Conservation (phyloP, 23 tunicate species). For the Ascidia mentula region DNA sequence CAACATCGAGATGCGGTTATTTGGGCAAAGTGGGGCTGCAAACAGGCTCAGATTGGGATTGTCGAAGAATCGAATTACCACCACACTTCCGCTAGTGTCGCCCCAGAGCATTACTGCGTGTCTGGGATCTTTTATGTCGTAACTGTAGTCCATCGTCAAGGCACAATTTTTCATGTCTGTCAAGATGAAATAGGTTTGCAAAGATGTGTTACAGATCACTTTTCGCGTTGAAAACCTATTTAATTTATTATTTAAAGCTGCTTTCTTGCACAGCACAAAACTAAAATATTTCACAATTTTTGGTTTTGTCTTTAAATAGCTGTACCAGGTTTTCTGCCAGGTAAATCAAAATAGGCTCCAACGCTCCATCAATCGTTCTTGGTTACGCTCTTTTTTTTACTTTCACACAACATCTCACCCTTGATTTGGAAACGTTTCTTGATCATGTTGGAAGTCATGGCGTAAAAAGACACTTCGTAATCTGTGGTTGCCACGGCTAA, state of each 20-base stretch:
- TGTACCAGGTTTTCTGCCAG: no score
- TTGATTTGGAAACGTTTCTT: constrained; percentile 73
- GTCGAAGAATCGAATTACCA: constrained; percentile 51
- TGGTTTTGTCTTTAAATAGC: no score
- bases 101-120: constrained; percentile 71
- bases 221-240: no score
- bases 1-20: constrained; percentile 22
- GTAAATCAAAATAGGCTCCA: no score
- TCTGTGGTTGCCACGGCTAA: constrained; percentile 74
- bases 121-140: constrained; percentile 33
- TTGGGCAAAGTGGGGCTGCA: constrained; percentile 31
- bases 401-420: constrained; percentile 22
- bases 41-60: constrained; percentile 74
- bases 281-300: no score
- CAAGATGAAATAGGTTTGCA: no score
- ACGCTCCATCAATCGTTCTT: no score
- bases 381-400: no score
- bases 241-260: no score
- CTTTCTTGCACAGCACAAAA: no score
- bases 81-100: constrained; percentile 76
- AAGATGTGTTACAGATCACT: no score
- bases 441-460: constrained; percentile 46
- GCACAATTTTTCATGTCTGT: constrained; percentile 66
- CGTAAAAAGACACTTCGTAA: constrained; percentile 66
- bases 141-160: constrained; percentile 73